phyloP scores from a whole-genome alignment of 2,797 vertebrate species.

The Acipenser transmontanus region DNA sequence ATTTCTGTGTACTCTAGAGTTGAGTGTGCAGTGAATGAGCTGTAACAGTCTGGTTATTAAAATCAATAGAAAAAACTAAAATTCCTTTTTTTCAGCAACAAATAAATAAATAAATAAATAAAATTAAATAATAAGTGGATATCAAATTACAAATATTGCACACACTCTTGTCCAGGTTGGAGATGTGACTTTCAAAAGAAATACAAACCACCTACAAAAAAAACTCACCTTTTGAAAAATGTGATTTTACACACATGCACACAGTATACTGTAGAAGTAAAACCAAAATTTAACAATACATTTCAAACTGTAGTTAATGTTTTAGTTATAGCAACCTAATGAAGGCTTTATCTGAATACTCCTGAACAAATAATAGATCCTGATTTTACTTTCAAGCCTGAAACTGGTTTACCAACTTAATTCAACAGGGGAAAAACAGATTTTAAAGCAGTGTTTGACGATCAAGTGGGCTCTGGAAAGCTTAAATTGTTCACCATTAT shows the following conservation, averaged over 20 bases:
- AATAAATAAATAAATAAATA: conserved; percentile 33
- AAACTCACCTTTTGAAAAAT: neutral
- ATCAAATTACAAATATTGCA: conserved; percentile 60
- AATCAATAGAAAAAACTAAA: conserved; percentile 76
- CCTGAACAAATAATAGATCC: too few relatives aligned
- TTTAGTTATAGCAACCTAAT: too few relatives aligned
- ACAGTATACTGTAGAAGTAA: neutral
- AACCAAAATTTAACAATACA: conserved; percentile 6
- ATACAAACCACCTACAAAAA: conserved; percentile 20
- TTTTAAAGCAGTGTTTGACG: too few relatives aligned
- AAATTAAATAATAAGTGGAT: conserved; percentile 49
- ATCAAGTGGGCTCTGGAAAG: too few relatives aligned
- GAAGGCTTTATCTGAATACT: too few relatives aligned
- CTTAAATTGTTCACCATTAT: too few relatives aligned
- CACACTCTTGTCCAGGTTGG: conserved; percentile 44
- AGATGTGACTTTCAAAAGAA: conserved; percentile 33
- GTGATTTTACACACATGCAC: conserved; percentile 6
- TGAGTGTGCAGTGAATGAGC: conserved; percentile 52
- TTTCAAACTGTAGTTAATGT: neutral
- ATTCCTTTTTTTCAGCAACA: conserved; percentile 53
- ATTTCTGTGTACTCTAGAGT: conserved; percentile 33
- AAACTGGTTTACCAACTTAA: too few relatives aligned
- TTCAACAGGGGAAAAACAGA: too few relatives aligned
- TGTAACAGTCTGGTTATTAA: conserved; percentile 70
- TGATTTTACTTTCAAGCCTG: too few relatives aligned